Base-by-base conservation (phyloP, 2,888 invertebrate species). In the Macropis europaea region DNA sequence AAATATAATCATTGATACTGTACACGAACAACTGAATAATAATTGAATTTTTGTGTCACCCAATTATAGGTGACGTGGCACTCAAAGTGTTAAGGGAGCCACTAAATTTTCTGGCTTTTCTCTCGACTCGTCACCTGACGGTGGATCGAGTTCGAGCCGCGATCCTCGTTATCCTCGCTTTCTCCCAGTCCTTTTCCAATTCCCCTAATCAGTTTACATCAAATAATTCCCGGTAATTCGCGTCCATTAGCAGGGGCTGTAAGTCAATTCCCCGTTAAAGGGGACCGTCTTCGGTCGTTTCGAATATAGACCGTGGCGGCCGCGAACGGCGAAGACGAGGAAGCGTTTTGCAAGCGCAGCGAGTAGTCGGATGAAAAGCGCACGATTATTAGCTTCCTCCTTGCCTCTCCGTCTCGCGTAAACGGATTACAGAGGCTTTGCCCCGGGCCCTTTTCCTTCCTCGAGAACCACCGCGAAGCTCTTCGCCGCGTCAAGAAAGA, bases 361-460 rank as follows among this genome's bases (percentile, higher is more conserved):
- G 63, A 64, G 61, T 43, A 52, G 47, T 26, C 42, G 57, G 73
- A 76, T 73, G 67, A 69, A 72, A 73, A 73, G 67, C 56, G 75
- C 63, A 43, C 73, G 73, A 76, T 76, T 73, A 68, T 73, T 76
- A 76, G 73, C 75, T 66, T 62, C 54, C 75, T 53, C 61, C 63
- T 62, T 38, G 62, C 56, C 42, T 50, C 67, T 43, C 42, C 60
- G 2, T 3, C 32, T 26, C 22, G 13, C 66, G 60, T 75, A 77
- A 77, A 77, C 64, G 76, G 75, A 77, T 77, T 77, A 77, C 56
- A 52, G 71, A 54, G 54, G 64, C 61, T 72, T 72, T 66, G 64
- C 48, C 68, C 62, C 47, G 22, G 64, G 61, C 63, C 59, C 47
- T 61, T 68, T 72, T 38, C 56, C 57, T 64, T 52, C 64, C 24